Conservation (phyloP, 2,888 invertebrate species). For the Diogma glabrata region DNA sequence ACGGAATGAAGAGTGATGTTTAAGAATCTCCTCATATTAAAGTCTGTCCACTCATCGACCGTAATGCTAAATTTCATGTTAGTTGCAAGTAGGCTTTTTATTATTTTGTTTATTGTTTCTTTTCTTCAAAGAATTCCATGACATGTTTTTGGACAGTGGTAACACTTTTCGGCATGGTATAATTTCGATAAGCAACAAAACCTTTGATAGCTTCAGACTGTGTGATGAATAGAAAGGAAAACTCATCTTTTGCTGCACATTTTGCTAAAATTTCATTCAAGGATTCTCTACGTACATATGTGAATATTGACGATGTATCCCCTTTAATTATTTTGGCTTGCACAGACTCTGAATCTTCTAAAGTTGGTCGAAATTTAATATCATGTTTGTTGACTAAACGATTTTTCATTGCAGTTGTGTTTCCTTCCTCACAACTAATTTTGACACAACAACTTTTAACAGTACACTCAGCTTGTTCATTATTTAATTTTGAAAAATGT, state of each 20-base stretch:
- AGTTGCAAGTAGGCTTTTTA: not conserved
- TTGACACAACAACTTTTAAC: not conserved
- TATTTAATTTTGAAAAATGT: too few species aligned
- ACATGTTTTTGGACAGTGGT: not conserved
- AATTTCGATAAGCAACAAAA: conserved; percentile 4
- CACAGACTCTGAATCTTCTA: conserved; percentile 1
- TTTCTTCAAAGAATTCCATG: not conserved
- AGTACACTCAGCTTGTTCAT: too few species aligned
- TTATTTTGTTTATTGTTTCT: not conserved
- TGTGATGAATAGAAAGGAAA: not conserved
- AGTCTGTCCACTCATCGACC: not conserved
- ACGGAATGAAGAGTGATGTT: not conserved
- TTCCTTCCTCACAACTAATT: not conserved
- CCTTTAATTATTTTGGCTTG: not conserved
- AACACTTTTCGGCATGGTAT: not conserved
- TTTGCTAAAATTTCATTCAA: conserved; percentile 1
- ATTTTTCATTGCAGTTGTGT: not conserved
- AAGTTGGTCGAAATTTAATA: not conserved
- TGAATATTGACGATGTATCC: not conserved
- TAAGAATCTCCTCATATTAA: not conserved
- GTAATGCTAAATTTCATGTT: too few species aligned
- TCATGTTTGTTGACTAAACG: not conserved
- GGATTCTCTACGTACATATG: not conserved
- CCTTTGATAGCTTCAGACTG: conserved; percentile 4
- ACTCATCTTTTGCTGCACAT: not conserved